These are phyloP conservation scores for Melanerpes formicivorus DNA, from an alignment of 2,113 vertebrate species.

Conservation along the genomic window DNA sequence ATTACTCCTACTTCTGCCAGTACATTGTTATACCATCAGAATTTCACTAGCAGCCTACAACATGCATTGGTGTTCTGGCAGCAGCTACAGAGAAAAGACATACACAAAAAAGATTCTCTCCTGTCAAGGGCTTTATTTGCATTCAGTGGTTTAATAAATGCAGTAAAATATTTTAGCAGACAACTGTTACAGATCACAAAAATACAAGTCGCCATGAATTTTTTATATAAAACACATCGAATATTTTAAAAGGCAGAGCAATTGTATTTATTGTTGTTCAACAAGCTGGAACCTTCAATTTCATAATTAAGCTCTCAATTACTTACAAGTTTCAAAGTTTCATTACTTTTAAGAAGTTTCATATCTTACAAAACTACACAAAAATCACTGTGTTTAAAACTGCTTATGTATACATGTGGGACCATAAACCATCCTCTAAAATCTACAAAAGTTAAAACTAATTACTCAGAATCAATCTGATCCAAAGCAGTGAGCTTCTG, in stretches of 20 bases:
- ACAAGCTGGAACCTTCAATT: background rate
- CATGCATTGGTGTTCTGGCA: background rate
- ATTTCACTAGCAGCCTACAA: background rate
- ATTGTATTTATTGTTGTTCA: background rate
- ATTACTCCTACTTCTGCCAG: background rate
- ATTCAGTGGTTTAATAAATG: background rate
- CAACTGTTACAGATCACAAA: background rate
- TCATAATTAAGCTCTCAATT: background rate
- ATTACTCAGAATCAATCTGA: background rate
- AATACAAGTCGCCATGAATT: background rate
- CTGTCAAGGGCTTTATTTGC: background rate
- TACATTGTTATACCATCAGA: background rate
- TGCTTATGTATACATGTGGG: background rate
- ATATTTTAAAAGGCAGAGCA: background rate
- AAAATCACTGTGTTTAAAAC: background rate
- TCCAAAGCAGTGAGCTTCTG: background rate
- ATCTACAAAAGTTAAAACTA: background rate
- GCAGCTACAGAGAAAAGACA: background rate
- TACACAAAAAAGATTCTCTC: background rate
- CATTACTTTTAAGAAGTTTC: background rate
- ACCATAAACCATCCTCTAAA: background rate
- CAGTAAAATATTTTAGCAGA: background rate
- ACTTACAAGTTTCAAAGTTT: background rate
- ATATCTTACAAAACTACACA: background rate
- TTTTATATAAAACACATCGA: background rate